phyloP scores from a whole-genome alignment of 2,888 invertebrate species.

The Macaria liturata region DNA sequence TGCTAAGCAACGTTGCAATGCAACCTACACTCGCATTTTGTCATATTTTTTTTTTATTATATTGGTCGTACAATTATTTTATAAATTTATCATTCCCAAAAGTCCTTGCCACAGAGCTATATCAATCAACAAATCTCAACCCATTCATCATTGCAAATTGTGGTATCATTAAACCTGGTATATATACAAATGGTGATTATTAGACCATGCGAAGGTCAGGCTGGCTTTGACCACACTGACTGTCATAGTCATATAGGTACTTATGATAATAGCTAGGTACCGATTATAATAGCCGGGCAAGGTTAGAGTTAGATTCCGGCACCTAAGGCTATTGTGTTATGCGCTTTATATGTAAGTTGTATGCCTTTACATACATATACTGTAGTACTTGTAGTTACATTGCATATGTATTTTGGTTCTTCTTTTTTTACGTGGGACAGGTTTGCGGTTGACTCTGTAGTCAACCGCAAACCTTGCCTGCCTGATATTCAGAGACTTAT shows the following conservation, averaged over 20 bases:
- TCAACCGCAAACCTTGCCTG: too few relatives aligned
- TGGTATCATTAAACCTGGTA: conserved; percentile 38
- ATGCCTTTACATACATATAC: not conserved
- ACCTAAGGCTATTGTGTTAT: conserved; percentile 20
- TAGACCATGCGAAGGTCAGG: conserved; percentile 35
- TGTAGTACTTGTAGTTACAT: too few relatives aligned
- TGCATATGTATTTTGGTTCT: too few relatives aligned
- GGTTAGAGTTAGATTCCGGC: conserved; percentile 38
- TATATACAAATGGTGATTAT: conserved; percentile 30
- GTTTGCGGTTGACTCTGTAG: too few relatives aligned
- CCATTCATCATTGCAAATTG: conserved; percentile 39
- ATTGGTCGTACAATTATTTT: not conserved
- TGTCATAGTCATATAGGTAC: conserved; percentile 41
- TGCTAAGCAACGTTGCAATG: too few relatives aligned
- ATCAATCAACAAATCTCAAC: conserved; percentile 27
- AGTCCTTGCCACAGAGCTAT: conserved; percentile 29
- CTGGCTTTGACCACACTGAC: conserved; percentile 16
- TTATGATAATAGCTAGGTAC: not conserved
- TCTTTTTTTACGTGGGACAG: too few relatives aligned
- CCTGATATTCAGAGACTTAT: too few relatives aligned
- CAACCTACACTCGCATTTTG: too few relatives aligned
- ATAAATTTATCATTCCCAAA: conserved; percentile 10
- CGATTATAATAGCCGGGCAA: conserved; percentile 43
- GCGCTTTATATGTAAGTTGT: conserved; percentile 1
- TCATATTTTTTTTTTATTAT: too few relatives aligned